Evolutionary conservation across 2,113 vertebrate genomes (phyloP).

Genomic region (Syngnathus floridae): DNA sequence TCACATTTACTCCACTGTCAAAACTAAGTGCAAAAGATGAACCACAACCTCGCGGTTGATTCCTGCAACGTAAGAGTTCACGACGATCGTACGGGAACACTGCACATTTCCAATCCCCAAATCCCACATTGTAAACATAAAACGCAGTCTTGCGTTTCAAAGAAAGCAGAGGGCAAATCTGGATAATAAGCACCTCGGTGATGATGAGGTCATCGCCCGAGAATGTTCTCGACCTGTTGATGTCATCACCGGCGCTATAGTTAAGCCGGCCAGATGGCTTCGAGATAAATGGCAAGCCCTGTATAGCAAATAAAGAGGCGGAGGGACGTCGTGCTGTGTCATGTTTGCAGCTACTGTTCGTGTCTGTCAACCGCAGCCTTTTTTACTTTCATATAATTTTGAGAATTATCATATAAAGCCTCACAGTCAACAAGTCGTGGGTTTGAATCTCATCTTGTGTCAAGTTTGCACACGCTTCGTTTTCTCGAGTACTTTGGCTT

Average conservation of each 20-base stretch:
- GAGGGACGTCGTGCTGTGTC: slow-evolving; percentile 21
- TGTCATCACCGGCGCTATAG: slow-evolving; percentile 50
- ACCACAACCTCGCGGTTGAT: background rate
- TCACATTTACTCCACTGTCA: too few relatives aligned
- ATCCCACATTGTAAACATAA: slow-evolving; percentile 33
- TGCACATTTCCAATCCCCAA: slow-evolving; percentile 25
- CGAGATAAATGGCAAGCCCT: slow-evolving; percentile 25
- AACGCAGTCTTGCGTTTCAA: slow-evolving; percentile 21
- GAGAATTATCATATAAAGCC: too few relatives aligned
- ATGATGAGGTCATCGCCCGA: slow-evolving; percentile 44
- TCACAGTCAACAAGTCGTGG: background rate
- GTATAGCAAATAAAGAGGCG: slow-evolving; percentile 22
- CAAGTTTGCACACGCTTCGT: background rate
- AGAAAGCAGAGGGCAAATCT: slow-evolving; percentile 45
- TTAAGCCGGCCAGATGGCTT: slow-evolving; percentile 55
- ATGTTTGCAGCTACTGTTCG: slow-evolving; percentile 30
- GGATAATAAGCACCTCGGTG: slow-evolving; percentile 54
- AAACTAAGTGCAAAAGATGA: background rate
- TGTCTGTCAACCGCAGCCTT: background rate
- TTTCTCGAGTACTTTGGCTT: background rate
- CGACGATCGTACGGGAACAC: slow-evolving; percentile 19
- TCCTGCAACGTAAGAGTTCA: slow-evolving; percentile 12
- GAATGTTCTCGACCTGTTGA: slow-evolving; percentile 60
- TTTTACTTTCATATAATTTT: background rate
- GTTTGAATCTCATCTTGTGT: background rate